These are phyloP conservation scores for Drosophila gaucha DNA, from an alignment of 2,888 invertebrate genomes.

Conservation along the genomic window DNA sequence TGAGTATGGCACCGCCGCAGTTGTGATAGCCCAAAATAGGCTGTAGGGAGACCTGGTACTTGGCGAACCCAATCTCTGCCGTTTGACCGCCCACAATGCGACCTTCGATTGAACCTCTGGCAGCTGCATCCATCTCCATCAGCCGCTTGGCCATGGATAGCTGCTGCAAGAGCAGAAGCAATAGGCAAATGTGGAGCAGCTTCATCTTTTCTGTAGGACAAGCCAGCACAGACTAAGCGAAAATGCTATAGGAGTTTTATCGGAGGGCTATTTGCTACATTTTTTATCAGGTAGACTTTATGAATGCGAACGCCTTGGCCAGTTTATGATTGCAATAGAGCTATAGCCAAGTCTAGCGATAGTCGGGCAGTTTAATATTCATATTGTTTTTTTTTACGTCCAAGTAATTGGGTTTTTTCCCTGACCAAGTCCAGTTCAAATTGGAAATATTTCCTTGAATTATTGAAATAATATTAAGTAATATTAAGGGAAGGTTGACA, in stretches of 20 bases:
- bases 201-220: constrained; percentile 46
- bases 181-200: constrained; percentile 24
- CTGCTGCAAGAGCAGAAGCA: constrained; percentile 32
- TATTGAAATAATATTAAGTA: background rate
- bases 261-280: background rate
- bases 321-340: constrained; percentile 27
- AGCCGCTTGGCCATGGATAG: constrained; percentile 40
- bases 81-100: constrained; percentile 67
- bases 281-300: constrained; percentile 33
- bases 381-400: background rate
- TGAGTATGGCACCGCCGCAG: constrained; percentile 80
- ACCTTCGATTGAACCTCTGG: background rate
- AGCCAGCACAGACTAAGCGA: constrained; percentile 32
- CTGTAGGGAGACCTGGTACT: constrained; percentile 82
- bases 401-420: background rate
- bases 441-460: background rate
- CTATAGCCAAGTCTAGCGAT: constrained; percentile 15
- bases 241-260: constrained; percentile 21
- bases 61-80: constrained; percentile 70
- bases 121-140: constrained; percentile 1
- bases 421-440: background rate
- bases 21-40: constrained; percentile 52
- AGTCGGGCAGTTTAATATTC: background rate
- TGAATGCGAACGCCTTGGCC: constrained; percentile 6
- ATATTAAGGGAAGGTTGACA: background rate